Percentiles rank a stretch among this genome's conserved stretches.
Evolutionary conservation across 2,113 vertebrate species (phyloP).

Genomic region (Dicrurus megarhynchus): DNA sequence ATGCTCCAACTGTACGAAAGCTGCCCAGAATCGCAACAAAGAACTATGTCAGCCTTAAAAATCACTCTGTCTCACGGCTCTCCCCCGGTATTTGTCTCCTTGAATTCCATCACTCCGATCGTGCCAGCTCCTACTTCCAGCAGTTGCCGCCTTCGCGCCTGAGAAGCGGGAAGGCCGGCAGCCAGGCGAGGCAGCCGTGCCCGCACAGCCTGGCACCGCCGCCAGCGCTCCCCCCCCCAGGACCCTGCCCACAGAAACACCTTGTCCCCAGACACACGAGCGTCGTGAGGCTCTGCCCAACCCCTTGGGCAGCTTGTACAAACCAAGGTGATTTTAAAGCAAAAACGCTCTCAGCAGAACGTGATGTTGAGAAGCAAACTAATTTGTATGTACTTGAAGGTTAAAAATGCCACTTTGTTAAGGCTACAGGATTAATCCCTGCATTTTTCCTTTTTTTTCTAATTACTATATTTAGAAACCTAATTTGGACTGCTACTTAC

Average conservation of each 20-base stretch:
- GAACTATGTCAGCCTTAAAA: neutral
- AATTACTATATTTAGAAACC: neutral
- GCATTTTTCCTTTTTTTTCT: neutral
- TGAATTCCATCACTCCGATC: neutral
- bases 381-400: neutral
- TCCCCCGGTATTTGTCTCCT: neutral
- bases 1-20: neutral
- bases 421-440: neutral
- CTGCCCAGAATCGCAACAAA: neutral
- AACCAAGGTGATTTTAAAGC: neutral
- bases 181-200: neutral
- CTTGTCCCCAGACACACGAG: rapidly evolving
- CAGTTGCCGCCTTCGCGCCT: neutral
- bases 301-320: neutral
- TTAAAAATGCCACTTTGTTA: neutral
- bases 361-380: neutral
- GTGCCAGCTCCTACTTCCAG: neutral
- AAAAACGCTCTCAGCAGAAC: neutral
- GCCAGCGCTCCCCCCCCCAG: rapidly evolving
- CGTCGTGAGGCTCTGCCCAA: rapidly evolving
- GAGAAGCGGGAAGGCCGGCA: neutral
- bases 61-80: neutral
- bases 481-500: neutral
- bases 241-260: neutral
- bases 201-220: neutral